Evolutionary conservation across 2,888 invertebrate species (phyloP), one percentile per base, ranked within the genome.

Genomic region (Saturnia pavonia): DNA sequence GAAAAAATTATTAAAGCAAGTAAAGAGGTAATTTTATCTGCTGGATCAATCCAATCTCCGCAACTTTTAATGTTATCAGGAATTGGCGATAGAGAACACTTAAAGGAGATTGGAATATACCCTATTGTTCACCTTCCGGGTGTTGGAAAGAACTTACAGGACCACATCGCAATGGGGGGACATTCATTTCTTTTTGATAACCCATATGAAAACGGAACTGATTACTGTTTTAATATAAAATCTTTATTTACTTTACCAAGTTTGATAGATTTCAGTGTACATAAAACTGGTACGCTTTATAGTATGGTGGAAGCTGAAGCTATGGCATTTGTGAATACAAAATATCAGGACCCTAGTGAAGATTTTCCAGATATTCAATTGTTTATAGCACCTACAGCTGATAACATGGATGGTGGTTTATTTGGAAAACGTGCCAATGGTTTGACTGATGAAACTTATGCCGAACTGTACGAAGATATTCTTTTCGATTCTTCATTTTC

Each of bases 61-160:
- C 98, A 98, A 83, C 80, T 98, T 25, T 91, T 99, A 48, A 97
- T 98, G 97, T 85, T 98, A 63, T 97, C 98, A 1, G 98, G 98
- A 0, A 94, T 98, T 16, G 97, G 97, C 6, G 96, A 97, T 0
- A 89, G 89, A 7, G 88, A 94, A 12, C 96, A 97, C 81, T 90
- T 97, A 6, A 86, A 92, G 69, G 92, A 96, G 66, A 80, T 95
- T 40, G 95, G 94, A 0, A 95, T 97, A 66, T 91, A 95, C 27
- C 93, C 96, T 0, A 85, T 97, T 27, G 91, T 91, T 0, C 87
- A 96, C 85, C 89, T 95, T 12, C 95, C 96, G 19, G 97, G 97
- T 0, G 97, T 98, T 0, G 98, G 98, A 0, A 86, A 93, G 74
- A 98, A 98, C 88, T 90, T 98, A 22, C 97, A 97, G 88, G 98